Evolutionary conservation across 2,797 vertebrate genomes (phyloP), one percentile per base, ranked within the genome.

Genomic region (Sandelia bainsii): DNA sequence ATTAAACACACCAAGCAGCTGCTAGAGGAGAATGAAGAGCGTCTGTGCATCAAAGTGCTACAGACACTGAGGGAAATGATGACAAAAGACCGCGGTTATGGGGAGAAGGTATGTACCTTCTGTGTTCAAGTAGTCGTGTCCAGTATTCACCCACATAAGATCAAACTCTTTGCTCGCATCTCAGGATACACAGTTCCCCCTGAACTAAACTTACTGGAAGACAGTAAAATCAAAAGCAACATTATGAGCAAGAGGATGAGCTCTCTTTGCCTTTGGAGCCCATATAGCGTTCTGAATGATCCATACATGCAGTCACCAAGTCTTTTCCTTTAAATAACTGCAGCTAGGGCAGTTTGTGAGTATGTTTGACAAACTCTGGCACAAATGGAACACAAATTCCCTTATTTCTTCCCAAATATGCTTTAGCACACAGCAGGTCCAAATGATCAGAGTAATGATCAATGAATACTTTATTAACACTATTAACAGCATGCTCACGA

Each of bases 61-160:
- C 98, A 99, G 94, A 99, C 98, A 0, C 94, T 99, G 83, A 94
- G 98, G 82, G 98, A 99, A 90, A 99, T 99, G 98, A 99, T 99
- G 98, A 98, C 97, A 48, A 99, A 99, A 92, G 98, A 99, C 66
- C 94, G 97, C 37, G 98, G 97, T 87, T 99, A 98, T 72, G 97
- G 97, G 79, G 97, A 99, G 83, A 99, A 99, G 98, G 98, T 99
- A 97, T 0, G 95, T 95, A 93, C 7, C 40, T 37, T n/a, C 25
- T 39, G 7, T 32, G 39, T 51, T 65, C 63, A 52, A 42, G 17
- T 56, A 1, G 19, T 37, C 3, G 3, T 69, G 57, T 19, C 40
- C 48, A 63, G 44, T 12, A 45, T 49, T 57, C 68, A 49, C 62
- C 74, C 59, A 60, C 68, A 72, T 9, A 22, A 67, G 45, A 77